Conservation (phyloP, 2,113 vertebrate species). For the Podarcis raffonei region DNA sequence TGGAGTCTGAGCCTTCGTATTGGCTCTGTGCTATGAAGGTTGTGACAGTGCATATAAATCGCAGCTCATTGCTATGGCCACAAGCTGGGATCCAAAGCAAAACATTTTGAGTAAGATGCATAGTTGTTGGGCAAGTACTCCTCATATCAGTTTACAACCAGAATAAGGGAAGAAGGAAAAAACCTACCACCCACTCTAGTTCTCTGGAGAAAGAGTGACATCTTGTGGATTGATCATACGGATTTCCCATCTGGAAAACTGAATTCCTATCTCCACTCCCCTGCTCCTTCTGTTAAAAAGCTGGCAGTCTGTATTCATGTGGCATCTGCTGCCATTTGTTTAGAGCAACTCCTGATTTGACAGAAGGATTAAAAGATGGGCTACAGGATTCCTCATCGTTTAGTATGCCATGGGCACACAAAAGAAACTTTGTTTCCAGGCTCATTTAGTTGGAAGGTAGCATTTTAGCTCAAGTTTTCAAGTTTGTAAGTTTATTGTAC, state of each 20-base stretch:
- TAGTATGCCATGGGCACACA: neutral
- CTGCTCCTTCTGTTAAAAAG: neutral
- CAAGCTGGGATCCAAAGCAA: neutral
- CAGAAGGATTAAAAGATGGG: conserved; percentile 32
- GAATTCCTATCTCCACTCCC: neutral
- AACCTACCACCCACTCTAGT: neutral
- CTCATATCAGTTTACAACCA: neutral
- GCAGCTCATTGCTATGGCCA: neutral
- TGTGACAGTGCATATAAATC: fast-evolving
- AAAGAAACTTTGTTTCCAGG: conserved; percentile 25
- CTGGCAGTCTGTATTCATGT: conserved; percentile 20
- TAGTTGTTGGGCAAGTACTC: neutral
- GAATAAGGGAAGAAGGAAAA: conserved; percentile 38
- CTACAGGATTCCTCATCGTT: conserved; percentile 24
- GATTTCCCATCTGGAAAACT: conserved; percentile 8
- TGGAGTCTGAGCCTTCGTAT: neutral
- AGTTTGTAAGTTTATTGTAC: no score
- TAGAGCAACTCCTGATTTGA: conserved; percentile 16
- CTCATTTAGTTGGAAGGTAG: conserved; percentile 19
- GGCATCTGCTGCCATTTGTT: conserved; percentile 28
- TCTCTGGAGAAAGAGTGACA: conserved; percentile 74
- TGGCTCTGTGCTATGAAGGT: neutral
- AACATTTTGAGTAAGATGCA: neutral
- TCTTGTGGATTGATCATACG: conserved; percentile 66
- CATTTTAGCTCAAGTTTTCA: conserved; percentile 40